These are phyloP conservation scores for Epirrhoe tristata DNA, from an alignment of 2,888 invertebrate species.

Conservation along the genomic window DNA sequence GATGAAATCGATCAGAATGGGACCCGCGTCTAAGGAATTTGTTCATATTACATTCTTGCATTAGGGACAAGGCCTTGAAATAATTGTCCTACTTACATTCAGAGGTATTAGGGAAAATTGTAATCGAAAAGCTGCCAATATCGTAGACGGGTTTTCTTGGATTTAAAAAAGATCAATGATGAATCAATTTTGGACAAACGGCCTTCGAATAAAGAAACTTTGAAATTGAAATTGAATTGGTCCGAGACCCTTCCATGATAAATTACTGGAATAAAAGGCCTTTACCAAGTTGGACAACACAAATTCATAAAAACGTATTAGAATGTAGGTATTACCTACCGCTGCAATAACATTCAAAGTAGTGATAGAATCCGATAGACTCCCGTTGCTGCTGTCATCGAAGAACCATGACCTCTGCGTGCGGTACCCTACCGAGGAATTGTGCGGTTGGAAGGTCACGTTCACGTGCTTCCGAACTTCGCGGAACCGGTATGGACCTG, in stretches of 20 bases:
- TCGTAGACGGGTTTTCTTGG: too few species aligned
- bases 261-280: too few species aligned
- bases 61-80: constrained; percentile 27
- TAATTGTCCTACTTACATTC: not conserved
- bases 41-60: not conserved
- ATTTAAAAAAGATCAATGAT: too few species aligned
- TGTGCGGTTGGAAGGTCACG: constrained; percentile 89
- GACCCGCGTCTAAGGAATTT: constrained; percentile 2
- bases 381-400: constrained; percentile 88
- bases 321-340: constrained; percentile 75
- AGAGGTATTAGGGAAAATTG: not conserved
- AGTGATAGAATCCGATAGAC: constrained; percentile 88
- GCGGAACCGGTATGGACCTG: constrained; percentile 88
- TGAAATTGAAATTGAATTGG: too few species aligned
- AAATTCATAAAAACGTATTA: too few species aligned
- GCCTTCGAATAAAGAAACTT: not conserved
- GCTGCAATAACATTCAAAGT: constrained; percentile 91
- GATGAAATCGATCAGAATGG: not conserved
- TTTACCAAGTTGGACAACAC: too few species aligned
- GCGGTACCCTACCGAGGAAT: constrained; percentile 64
- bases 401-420: constrained; percentile 91
- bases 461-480: constrained; percentile 90
- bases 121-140: too few species aligned
- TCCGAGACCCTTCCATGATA: too few species aligned
- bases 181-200: too few species aligned